Percentiles rank a stretch among this genome's conserved stretches.
phyloP scores from a whole-genome alignment of 2,888 invertebrate species.

The Cosmopolites sordidus region DNA sequence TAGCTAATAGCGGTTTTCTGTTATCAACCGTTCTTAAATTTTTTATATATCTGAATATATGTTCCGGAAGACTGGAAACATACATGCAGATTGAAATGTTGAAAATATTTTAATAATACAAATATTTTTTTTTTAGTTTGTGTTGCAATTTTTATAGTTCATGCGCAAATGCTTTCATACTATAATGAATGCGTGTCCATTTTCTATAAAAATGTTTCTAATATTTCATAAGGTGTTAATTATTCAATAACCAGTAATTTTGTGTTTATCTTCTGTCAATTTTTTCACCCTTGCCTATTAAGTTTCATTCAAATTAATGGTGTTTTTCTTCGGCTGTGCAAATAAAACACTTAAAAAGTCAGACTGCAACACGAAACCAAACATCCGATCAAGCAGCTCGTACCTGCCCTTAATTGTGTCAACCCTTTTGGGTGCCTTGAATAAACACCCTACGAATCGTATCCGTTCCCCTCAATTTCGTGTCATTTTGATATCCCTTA shows the following conservation, averaged over 20 bases:
- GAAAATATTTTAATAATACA: too few relatives aligned
- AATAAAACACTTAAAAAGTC: constrained; percentile 28
- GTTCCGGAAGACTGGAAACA: too few relatives aligned
- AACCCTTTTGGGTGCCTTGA: constrained; percentile 21
- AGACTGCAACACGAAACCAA: constrained; percentile 23
- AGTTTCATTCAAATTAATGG: constrained; percentile 24
- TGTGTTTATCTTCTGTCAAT: constrained; percentile 13
- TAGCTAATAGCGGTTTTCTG: too few relatives aligned
- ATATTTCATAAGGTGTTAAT: neutral
- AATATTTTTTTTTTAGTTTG: too few relatives aligned
- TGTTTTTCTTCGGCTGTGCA: constrained; percentile 19
- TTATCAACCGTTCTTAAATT: too few relatives aligned
- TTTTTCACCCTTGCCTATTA: constrained; percentile 14
- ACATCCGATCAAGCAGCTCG: constrained; percentile 22
- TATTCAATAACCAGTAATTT: constrained; percentile 8
- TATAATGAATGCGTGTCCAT: too few relatives aligned
- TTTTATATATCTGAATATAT: too few relatives aligned
- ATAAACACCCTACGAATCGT: constrained; percentile 20
- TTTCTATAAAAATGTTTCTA: too few relatives aligned
- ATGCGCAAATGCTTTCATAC: too few relatives aligned
- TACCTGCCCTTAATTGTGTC: constrained; percentile 26
- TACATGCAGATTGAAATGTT: too few relatives aligned
- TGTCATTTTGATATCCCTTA: constrained; percentile 22
- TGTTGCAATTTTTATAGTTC: too few relatives aligned
- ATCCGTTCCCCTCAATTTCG: constrained; percentile 24